Evolutionary conservation across 1,140 invertebrate genomes (phyloP).

Genomic region (Lepidurus apus): DNA sequence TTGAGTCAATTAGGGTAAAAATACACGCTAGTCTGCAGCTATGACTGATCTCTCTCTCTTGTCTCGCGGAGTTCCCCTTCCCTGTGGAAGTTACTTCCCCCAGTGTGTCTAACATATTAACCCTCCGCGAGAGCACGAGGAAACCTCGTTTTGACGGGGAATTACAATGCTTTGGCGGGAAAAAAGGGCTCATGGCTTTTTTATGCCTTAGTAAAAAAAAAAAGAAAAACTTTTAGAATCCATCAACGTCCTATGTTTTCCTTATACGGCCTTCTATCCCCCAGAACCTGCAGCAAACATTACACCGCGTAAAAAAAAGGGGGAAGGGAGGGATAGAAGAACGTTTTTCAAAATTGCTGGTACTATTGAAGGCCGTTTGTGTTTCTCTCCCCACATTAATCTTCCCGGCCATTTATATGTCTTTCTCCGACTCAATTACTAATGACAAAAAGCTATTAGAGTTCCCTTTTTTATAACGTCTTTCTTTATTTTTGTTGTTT

Average conservation of each 20-base stretch:
- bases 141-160: background rate
- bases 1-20: background rate
- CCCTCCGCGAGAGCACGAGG: background rate
- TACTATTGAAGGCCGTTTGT: background rate
- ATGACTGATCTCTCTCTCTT: background rate
- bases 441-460: background rate
- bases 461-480: background rate
- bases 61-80: background rate
- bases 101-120: background rate
- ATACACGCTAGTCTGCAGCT: background rate
- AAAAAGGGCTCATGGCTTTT: constrained; percentile 41
- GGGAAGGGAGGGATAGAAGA: background rate
- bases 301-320: background rate
- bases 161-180: constrained; percentile 27
- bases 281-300: background rate
- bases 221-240: background rate
- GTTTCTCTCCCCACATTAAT: background rate
- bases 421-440: background rate
- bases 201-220: background rate
- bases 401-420: background rate
- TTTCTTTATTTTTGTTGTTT: background rate
- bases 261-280: background rate
- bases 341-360: background rate
- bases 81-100: background rate
- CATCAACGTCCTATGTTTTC: background rate